Evolutionary conservation across 2,888 invertebrate genomes (phyloP).

Genomic region (Napeogenes sylphis): DNA sequence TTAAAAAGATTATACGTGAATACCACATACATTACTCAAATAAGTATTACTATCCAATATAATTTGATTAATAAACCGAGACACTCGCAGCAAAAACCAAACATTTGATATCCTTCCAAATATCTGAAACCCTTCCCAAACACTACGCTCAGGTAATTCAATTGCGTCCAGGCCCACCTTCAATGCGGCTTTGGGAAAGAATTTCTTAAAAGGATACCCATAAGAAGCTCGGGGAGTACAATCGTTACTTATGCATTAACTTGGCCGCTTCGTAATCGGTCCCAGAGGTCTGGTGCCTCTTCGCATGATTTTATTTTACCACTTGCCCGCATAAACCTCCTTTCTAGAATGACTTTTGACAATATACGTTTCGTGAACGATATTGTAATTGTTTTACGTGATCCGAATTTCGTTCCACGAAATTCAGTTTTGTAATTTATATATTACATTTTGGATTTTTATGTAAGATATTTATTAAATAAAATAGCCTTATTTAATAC

Average conservation of each 20-base stretch:
- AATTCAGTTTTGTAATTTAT: constrained; percentile 10
- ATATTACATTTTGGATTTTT: constrained; percentile 9
- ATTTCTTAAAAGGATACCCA: constrained; percentile 60
- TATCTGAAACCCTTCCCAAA: constrained; percentile 21
- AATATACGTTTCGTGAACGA: constrained; percentile 38
- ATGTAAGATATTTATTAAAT: background rate
- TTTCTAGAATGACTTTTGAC: constrained; percentile 43
- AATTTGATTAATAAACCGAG: constrained; percentile 1
- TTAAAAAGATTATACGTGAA: too few relatives aligned
- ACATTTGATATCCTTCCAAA: constrained; percentile 5
- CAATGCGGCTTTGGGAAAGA: constrained; percentile 40
- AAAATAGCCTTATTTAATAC: background rate
- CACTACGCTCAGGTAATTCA: constrained; percentile 30
- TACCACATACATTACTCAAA: background rate
- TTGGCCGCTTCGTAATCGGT: constrained; percentile 72
- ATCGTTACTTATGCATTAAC: constrained; percentile 81
- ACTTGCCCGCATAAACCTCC: constrained; percentile 41
- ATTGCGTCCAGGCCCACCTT: constrained; percentile 29
- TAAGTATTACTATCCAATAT: background rate
- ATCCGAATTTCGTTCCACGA: constrained; percentile 10
- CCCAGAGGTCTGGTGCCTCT: constrained; percentile 53
- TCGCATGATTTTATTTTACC: constrained; percentile 59
- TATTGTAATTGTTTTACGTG: constrained; percentile 29
- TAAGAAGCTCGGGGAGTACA: constrained; percentile 49
- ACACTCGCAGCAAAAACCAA: background rate